Percentiles rank a stretch among this genome's conserved stretches.
These are phyloP conservation scores for Phlogophora meticulosa DNA, from an alignment of 2,888 invertebrate species.

Conservation along the genomic window DNA sequence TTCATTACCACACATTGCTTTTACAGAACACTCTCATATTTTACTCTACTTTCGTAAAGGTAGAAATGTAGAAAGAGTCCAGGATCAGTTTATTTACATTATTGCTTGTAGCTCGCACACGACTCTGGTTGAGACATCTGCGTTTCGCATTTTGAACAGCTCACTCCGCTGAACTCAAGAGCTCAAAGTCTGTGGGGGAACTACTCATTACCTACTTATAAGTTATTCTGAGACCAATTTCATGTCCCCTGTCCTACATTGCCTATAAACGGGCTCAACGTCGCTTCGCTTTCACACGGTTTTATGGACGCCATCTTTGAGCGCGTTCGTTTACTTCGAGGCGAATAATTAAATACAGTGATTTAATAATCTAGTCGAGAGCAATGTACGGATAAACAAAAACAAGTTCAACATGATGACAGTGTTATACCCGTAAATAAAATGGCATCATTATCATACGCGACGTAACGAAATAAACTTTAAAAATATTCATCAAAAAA, in stretches of 20 bases:
- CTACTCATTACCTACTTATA: constrained; percentile 25
- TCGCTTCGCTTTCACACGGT: neutral
- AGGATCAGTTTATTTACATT: constrained; percentile 13
- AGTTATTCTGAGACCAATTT: constrained; percentile 25
- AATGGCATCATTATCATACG: constrained; percentile 58
- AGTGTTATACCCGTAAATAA: constrained; percentile 57
- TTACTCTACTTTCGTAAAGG: constrained; percentile 22
- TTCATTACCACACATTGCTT: constrained; percentile 45
- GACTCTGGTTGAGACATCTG: neutral
- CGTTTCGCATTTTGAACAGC: constrained; percentile 5
- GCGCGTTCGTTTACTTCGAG: constrained; percentile 2
- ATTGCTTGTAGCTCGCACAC: constrained; percentile 8
- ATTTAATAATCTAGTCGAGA: constrained; percentile 28
- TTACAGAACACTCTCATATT: constrained; percentile 61
- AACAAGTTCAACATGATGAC: constrained; percentile 35
- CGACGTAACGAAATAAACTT: constrained; percentile 59
- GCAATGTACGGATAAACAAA: constrained; percentile 33
- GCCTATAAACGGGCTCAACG: neutral
- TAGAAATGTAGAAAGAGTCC: constrained; percentile 8
- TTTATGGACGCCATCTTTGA: neutral
- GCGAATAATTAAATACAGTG: constrained; percentile 1
- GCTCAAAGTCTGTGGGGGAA: neutral
- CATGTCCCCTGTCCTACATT: neutral
- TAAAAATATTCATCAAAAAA: constrained; percentile 58
- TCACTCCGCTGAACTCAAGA: constrained; percentile 8